phyloP scores from a whole-genome alignment of 1,140 invertebrate species.

The Cotesia chilonis region DNA sequence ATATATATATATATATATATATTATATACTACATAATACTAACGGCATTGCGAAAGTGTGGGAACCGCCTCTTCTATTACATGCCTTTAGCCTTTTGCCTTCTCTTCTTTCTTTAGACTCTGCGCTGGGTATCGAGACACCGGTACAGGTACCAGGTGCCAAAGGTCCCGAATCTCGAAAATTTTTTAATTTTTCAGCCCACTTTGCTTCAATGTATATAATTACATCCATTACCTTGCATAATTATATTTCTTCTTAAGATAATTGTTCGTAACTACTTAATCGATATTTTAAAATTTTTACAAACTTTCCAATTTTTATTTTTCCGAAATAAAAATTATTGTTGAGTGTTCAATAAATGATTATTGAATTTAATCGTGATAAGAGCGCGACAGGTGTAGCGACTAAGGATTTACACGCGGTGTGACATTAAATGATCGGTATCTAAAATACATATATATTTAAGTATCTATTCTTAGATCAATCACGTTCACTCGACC shows the following conservation, averaged over 20 bases:
- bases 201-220: background rate
- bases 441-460: background rate
- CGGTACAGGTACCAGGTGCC: no score
- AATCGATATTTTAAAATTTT: no score
- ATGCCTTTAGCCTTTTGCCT: background rate
- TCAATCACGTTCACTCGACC: constrained; percentile 26
- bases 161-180: constrained; percentile 11
- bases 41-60: constrained; percentile 55
- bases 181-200: background rate
- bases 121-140: background rate
- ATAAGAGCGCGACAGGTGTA: background rate
- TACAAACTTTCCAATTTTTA: no score
- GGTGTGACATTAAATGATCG: constrained; percentile 2
- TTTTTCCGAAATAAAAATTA: no score
- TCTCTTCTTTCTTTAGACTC: background rate
- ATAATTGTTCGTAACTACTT: no score
- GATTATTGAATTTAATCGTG: background rate
- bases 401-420: background rate
- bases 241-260: no score
- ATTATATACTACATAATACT: background rate
- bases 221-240: no score
- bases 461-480: constrained; percentile 12
- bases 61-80: constrained; percentile 44
- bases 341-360: background rate
- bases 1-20: no score